phyloP scores from a whole-genome alignment of 2,888 invertebrate genomes.

The Leucophenga montana region DNA sequence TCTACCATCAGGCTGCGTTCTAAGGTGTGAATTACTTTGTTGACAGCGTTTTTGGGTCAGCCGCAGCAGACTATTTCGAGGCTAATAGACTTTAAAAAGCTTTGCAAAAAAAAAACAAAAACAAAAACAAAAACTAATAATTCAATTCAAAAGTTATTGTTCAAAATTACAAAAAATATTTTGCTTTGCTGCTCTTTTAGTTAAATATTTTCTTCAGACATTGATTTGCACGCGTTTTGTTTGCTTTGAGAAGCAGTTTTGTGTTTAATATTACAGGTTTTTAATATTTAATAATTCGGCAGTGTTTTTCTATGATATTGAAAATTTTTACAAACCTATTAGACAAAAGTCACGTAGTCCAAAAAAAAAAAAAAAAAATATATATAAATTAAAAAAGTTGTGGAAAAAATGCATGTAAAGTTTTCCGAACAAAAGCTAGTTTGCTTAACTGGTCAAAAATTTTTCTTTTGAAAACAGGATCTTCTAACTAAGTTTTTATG shows the following conservation, averaged over 20 bases:
- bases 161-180: background rate
- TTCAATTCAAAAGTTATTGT: too few relatives aligned
- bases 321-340: background rate
- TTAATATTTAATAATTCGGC: conserved; percentile 27
- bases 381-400: too few relatives aligned
- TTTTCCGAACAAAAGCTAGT: too few relatives aligned
- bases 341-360: conserved; percentile 56
- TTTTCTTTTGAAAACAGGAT: background rate
- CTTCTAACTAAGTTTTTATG: background rate
- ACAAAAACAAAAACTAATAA: background rate
- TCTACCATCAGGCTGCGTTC: conserved; percentile 35
- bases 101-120: background rate
- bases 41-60: conserved; percentile 25
- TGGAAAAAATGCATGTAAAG: too few relatives aligned
- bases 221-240: background rate
- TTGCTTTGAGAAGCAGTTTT: background rate
- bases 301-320: conserved; percentile 20
- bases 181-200: too few relatives aligned
- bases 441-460: too few relatives aligned
- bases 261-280: conserved; percentile 15
- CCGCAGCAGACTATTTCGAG: background rate
- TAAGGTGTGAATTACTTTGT: conserved; percentile 37
- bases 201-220: background rate
- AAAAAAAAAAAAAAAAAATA: conserved; percentile 19
- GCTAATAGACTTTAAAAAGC: background rate